Base-by-base conservation (phyloP, 2,888 invertebrate species). In the Pseudoips prasinana region DNA sequence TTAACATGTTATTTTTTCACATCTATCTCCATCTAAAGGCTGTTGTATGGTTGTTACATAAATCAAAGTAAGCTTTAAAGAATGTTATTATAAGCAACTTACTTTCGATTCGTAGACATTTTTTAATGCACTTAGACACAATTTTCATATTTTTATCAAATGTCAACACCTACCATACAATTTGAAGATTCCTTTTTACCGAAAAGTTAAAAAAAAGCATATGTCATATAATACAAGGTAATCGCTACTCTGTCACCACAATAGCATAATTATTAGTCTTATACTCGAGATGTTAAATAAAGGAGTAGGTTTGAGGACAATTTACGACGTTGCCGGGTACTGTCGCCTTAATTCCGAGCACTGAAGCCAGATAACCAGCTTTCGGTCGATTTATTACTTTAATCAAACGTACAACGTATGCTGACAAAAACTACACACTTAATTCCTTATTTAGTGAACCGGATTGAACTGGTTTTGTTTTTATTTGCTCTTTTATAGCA, bases 371-470 rank as follows among this genome's bases (percentile, higher is more conserved):
- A 83, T 82, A 84, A 77, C 76, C 64, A 68, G 55, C 56, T 58
- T 45, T 57, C 46, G 46, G 58, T 60, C 74, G 71, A 83, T 84
- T 84, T 84, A 83, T 83, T 69, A 68, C 76, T 78, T 83, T 84
- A 82, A 84, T 84, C 81, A 83, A 83, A 80, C 73, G 66, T 65
- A 65, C 67, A 68, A 60, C 71, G 70, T 72, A 69, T 74, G 71
- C 73, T 72, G 71, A 76, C 80, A 79, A 80, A 82, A 82, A 82
- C 70, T 73, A 68, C 64, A 59, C 61, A 61, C 64, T 61, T 68
- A 69, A 69, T 57, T 34, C 33, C 60, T 69, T 72, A 68, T 73
- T 66, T 70, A 60, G 49, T 47, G 40, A 34, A 40, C 26, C 39
- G 47, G 48, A 54, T 56, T 54, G 45, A 41, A 35, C 35, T 14